phyloP scores from a whole-genome alignment of 2,888 invertebrate species.

The Agrotis ipsilon region DNA sequence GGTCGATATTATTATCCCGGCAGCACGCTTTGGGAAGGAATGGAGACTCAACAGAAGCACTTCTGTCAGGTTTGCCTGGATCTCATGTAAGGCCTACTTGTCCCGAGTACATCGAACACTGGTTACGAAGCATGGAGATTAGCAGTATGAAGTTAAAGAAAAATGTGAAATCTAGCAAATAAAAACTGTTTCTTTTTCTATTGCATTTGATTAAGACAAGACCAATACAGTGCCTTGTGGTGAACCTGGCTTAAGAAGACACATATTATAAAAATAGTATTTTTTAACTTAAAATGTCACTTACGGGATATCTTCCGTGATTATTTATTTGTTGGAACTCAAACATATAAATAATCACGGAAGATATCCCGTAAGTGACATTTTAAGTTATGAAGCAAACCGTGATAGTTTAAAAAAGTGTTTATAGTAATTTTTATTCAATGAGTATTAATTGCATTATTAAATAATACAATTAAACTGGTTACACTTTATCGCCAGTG shows the following conservation, averaged over 20 bases:
- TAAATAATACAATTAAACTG: neutral
- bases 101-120: slow-evolving; percentile 77
- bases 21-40: slow-evolving; percentile 79
- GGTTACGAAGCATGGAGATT: slow-evolving; percentile 80
- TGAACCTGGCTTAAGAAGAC: neutral
- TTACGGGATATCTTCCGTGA: no score
- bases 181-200: slow-evolving; percentile 2
- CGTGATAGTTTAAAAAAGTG: no score
- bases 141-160: slow-evolving; percentile 75
- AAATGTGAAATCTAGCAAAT: slow-evolving; percentile 11
- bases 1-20: slow-evolving; percentile 84
- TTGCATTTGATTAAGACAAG: slow-evolving; percentile 12
- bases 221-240: slow-evolving; percentile 9
- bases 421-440: no score
- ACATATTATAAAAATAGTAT: no score
- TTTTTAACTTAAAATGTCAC: no score
- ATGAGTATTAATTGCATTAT: neutral
- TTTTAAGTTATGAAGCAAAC: no score
- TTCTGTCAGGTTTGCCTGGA: slow-evolving; percentile 74
- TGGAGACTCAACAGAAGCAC: slow-evolving; percentile 68
- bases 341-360: no score
- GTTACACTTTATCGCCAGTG: neutral
- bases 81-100: slow-evolving; percentile 68
- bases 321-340: no score
- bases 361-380: no score